Conservation (phyloP, 2,888 invertebrate genomes). For the Amphimallon solstitiale region DNA sequence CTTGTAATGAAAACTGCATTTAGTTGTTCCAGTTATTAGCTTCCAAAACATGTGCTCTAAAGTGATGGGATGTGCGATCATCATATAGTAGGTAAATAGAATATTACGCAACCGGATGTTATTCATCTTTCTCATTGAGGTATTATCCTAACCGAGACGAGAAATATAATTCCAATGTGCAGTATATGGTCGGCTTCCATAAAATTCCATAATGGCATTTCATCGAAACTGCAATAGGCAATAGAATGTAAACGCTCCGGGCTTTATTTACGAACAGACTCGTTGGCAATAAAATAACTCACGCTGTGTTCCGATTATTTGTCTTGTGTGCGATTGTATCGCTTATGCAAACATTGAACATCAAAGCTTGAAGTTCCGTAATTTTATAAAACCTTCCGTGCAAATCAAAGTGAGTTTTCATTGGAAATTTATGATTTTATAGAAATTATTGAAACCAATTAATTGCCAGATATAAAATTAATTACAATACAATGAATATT, state of each 20-base stretch:
- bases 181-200: background rate
- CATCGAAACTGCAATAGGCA: constrained; percentile 13
- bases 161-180: background rate
- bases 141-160: background rate
- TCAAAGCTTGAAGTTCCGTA: constrained; percentile 7
- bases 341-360: constrained; percentile 16
- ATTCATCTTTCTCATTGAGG: too few species aligned
- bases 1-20: too few species aligned
- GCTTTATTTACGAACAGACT: constrained; percentile 16
- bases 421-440: background rate
- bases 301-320: constrained; percentile 17
- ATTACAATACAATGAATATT: too few species aligned
- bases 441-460: constrained; percentile 17
- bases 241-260: constrained; percentile 7
- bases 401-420: constrained; percentile 1
- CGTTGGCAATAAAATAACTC: constrained; percentile 20
- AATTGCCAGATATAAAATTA: too few species aligned
- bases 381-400: too few species aligned
- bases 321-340: background rate
- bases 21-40: too few species aligned
- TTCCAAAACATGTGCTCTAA: too few species aligned
- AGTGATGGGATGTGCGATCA: too few species aligned
- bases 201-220: constrained; percentile 15
- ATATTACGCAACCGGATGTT: too few species aligned
- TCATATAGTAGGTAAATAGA: too few species aligned